phyloP scores from a whole-genome alignment of 2,113 vertebrate species.

The Rutilus rutilus region DNA sequence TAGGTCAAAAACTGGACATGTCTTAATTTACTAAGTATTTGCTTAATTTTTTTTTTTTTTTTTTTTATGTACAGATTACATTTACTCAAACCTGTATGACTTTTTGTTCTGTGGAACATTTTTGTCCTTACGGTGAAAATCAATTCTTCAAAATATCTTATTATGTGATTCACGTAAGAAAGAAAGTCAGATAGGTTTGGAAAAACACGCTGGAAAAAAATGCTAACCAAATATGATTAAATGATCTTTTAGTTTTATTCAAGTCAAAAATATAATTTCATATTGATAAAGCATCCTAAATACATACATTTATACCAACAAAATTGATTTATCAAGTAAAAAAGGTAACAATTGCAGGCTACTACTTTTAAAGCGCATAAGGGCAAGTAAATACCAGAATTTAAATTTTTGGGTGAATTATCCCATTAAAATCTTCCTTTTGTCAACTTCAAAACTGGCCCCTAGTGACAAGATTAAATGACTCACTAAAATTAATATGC shows the following conservation, averaged over 20 bases:
- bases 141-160: too few species aligned
- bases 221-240: too few species aligned
- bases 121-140: not conserved
- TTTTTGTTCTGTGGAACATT: not conserved
- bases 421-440: not conserved
- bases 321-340: too few species aligned
- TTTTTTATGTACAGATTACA: not conserved
- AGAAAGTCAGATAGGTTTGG: not conserved
- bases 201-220: not conserved
- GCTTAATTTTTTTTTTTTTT: not conserved
- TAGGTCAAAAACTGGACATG: too few species aligned
- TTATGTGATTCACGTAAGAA: not conserved
- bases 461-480: conserved; percentile 9
- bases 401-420: not conserved
- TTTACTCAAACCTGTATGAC: not conserved
- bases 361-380: not conserved
- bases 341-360: too few species aligned
- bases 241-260: too few species aligned
- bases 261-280: too few species aligned
- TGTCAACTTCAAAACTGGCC: conserved; percentile 1
- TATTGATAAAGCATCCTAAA: too few species aligned
- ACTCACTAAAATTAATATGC: conserved; percentile 6
- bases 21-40: too few species aligned
- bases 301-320: too few species aligned
- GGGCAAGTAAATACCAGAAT: not conserved